phyloP scores from a whole-genome alignment of 2,113 vertebrate genomes.

The Salvelinus namaycush region DNA sequence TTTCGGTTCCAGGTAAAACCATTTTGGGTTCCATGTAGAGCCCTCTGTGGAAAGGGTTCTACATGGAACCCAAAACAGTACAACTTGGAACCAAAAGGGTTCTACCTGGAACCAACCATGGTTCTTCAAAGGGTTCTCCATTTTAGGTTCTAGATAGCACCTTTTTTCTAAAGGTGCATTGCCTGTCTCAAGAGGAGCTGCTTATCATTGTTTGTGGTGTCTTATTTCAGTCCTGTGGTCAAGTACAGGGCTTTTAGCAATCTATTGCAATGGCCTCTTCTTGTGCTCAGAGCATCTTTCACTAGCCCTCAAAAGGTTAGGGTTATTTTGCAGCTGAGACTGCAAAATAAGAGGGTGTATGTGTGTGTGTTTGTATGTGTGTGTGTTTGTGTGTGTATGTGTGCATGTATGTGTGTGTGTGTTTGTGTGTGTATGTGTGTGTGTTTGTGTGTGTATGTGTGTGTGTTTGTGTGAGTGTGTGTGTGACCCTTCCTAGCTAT shows the following conservation, averaged over 20 bases:
- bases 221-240: constrained; percentile 27
- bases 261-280: constrained; percentile 32
- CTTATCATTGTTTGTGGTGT: constrained; percentile 19
- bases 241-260: constrained; percentile 37
- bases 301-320: constrained; percentile 15
- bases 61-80: too few relatives aligned
- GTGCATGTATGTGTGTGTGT: neutral
- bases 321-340: constrained; percentile 41
- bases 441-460: neutral
- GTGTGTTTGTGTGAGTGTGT: neutral
- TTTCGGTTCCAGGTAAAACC: too few relatives aligned
- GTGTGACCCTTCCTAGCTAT: neutral
- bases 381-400: neutral
- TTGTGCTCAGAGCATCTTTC: constrained; percentile 33
- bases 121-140: too few relatives aligned
- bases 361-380: constrained; percentile 3
- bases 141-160: too few relatives aligned
- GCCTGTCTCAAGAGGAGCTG: neutral
- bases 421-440: neutral
- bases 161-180: too few relatives aligned
- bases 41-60: too few relatives aligned
- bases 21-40: too few relatives aligned
- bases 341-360: constrained; percentile 3
- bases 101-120: too few relatives aligned
- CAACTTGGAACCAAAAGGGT: too few relatives aligned